These are phyloP conservation scores for Aporophyla nigra DNA, from an alignment of 2,888 invertebrate species.

Conservation along the genomic window DNA sequence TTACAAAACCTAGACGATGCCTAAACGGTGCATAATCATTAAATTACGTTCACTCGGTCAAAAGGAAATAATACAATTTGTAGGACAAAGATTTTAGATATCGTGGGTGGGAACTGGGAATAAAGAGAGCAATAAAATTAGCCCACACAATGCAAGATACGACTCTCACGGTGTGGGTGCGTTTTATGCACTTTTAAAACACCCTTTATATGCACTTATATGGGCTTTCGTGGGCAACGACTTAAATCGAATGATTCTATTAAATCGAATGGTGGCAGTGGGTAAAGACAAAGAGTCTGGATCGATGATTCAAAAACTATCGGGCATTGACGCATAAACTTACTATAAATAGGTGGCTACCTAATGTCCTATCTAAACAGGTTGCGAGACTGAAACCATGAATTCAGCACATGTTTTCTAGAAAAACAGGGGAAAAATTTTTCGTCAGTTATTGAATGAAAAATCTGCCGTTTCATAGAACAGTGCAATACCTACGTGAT, in stretches of 20 bases:
- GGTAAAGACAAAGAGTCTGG: constrained; percentile 31
- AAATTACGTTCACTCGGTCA: constrained; percentile 48
- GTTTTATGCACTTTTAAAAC: constrained; percentile 45
- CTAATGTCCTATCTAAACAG: background rate
- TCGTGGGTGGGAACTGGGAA: constrained; percentile 38
- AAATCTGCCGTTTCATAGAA: no score
- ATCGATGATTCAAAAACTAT: constrained; percentile 16
- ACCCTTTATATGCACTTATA: constrained; percentile 35
- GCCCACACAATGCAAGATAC: constrained; percentile 52
- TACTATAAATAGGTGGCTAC: constrained; percentile 13
- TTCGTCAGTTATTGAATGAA: no score
- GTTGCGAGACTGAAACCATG: no score
- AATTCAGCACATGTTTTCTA: no score
- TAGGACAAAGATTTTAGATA: constrained; percentile 50
- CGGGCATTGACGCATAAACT: background rate
- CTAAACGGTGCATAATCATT: constrained; percentile 32
- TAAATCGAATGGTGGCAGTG: constrained; percentile 13
- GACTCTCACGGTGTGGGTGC: constrained; percentile 41
- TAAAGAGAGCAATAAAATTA: constrained; percentile 42
- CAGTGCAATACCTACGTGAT: no score
- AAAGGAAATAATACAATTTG: constrained; percentile 55
- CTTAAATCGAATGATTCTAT: constrained; percentile 35
- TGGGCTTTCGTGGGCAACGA: constrained; percentile 23
- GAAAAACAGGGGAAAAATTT: no score
- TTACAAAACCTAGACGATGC: constrained; percentile 25